Evolutionary conservation across 2,888 invertebrate genomes (phyloP).

Genomic region (Biston stratarius): DNA sequence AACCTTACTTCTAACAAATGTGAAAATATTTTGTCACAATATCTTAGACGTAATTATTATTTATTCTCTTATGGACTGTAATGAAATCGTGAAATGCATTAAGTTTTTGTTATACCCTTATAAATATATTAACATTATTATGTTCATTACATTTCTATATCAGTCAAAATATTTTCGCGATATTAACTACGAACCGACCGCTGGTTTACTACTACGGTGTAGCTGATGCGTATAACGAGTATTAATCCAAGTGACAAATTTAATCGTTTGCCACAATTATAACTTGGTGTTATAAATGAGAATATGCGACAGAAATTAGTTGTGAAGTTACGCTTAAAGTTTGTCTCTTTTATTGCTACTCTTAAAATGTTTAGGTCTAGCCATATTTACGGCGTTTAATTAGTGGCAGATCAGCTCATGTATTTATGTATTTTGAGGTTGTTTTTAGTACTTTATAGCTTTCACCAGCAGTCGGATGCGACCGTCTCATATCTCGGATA

Average conservation of each 20-base stretch:
- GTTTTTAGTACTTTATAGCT: no score
- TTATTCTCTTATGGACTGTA: conserved; percentile 82
- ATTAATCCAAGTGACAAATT: no score
- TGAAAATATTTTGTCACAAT: conserved; percentile 84
- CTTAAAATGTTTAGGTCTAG: no score
- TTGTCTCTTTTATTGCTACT: no score
- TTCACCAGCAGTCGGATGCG: conserved; percentile 44
- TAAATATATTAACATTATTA: conserved; percentile 83
- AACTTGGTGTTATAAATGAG: no score
- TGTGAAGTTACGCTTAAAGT: no score
- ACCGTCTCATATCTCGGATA: conserved; percentile 48
- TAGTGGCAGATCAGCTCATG: no score
- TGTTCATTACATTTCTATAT: conserved; percentile 78
- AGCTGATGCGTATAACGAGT: no score
- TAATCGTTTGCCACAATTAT: no score
- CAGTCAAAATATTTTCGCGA: conserved; percentile 84
- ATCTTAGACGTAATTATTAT: conserved; percentile 77
- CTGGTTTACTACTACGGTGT: conserved; percentile 14
- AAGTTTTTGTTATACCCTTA: conserved; percentile 83
- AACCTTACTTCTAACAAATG: conserved; percentile 81
- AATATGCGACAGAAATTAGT: no score
- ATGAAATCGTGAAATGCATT: conserved; percentile 86
- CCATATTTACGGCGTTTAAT: no score
- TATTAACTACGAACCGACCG: conserved; percentile 67
- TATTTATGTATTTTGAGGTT: not conserved